Evolutionary conservation across 1,140 invertebrate species (phyloP).

Genomic region (Trissolcus basalis): DNA sequence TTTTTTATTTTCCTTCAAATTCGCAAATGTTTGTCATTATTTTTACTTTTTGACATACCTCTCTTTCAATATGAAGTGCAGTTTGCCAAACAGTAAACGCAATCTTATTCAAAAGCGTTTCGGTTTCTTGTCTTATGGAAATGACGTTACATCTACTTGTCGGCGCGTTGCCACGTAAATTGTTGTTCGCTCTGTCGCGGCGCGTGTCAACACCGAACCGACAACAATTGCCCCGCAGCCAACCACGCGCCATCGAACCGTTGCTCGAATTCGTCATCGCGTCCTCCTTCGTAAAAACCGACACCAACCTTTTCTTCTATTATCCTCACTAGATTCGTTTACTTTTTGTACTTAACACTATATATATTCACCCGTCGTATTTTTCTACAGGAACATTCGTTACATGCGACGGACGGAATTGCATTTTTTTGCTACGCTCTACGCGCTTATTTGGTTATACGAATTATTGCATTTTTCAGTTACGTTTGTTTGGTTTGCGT

Average conservation of each 20-base stretch:
- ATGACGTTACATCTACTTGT: slow-evolving; percentile 39
- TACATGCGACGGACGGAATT: slow-evolving; percentile 25
- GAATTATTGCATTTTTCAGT: slow-evolving; percentile 16
- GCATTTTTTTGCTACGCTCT: neutral
- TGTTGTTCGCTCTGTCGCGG: slow-evolving; percentile 65
- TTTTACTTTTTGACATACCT: slow-evolving; percentile 62
- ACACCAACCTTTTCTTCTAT: neutral
- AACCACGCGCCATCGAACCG: slow-evolving; percentile 64
- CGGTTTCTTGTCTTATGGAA: slow-evolving; percentile 66
- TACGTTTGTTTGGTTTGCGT: neutral
- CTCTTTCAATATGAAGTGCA: slow-evolving; percentile 78
- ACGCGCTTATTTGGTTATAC: neutral
- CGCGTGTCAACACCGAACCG: slow-evolving; percentile 62
- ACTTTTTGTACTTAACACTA: neutral
- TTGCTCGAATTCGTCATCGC: slow-evolving; percentile 66
- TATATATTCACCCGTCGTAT: neutral
- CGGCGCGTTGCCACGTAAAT: slow-evolving; percentile 28
- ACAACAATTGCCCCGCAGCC: slow-evolving; percentile 67
- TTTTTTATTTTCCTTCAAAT: too few species aligned
- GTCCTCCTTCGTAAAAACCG: neutral
- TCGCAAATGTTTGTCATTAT: neutral
- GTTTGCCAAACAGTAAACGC: slow-evolving; percentile 81
- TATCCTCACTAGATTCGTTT: neutral
- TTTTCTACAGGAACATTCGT: slow-evolving; percentile 32
- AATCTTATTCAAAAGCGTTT: slow-evolving; percentile 77